phyloP scores from a whole-genome alignment of 2,888 invertebrate genomes.

The Harpalus rufipes region DNA sequence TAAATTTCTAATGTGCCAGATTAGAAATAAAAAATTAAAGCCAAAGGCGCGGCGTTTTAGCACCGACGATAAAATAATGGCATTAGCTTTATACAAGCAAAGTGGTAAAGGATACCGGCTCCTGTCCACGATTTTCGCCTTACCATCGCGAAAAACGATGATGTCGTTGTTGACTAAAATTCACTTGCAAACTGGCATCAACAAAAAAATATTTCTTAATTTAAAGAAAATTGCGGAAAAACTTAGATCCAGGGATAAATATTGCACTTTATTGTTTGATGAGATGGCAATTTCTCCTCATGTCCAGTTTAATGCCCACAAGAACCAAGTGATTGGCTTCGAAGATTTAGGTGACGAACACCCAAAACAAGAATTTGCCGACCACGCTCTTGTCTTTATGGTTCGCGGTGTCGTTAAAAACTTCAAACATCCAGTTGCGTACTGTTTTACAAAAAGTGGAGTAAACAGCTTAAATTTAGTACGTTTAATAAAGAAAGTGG shows the following conservation, averaged over 20 bases:
- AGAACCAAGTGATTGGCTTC: constrained; percentile 68
- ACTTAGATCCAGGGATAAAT: constrained; percentile 56
- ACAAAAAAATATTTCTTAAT: constrained; percentile 22
- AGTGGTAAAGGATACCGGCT: constrained; percentile 21
- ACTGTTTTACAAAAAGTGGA: background rate
- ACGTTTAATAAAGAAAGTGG: constrained; percentile 8
- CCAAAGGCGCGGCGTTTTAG: background rate
- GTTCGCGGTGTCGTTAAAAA: constrained; percentile 18
- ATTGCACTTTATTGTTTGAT: constrained; percentile 68
- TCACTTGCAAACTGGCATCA: constrained; percentile 17
- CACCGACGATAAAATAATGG: constrained; percentile 33
- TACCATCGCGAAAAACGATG: constrained; percentile 43
- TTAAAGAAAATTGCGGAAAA: constrained; percentile 15
- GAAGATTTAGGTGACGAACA: constrained; percentile 68
- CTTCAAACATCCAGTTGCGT: constrained; percentile 42
- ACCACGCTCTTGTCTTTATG: constrained; percentile 63
- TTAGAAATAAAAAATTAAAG: constrained; percentile 16
- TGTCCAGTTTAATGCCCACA: constrained; percentile 19
- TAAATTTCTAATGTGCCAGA: constrained; percentile 42
- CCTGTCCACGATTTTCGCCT: no score
- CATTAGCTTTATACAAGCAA: constrained; percentile 35
- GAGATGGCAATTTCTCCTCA: constrained; percentile 56
- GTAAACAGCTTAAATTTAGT: background rate
- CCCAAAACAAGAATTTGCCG: constrained; percentile 61
- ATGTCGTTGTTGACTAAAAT: constrained; percentile 33